phyloP scores from a whole-genome alignment of 2,888 invertebrate species.

The Hirtodrosophila histrioides region DNA sequence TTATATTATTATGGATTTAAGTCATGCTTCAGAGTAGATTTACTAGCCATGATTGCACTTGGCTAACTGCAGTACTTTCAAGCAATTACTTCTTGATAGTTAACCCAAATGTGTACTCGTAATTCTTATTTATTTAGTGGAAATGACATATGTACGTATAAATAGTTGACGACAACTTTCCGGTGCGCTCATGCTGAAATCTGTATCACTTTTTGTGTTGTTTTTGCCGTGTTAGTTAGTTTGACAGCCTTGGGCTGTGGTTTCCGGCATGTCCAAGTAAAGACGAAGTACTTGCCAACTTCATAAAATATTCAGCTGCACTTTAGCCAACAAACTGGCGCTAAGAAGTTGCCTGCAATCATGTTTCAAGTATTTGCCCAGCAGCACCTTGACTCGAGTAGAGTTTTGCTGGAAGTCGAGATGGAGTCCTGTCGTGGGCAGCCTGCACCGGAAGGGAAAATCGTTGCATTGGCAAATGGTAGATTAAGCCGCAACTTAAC shows the following conservation, averaged over 20 bases:
- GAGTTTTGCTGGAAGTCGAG: conserved; percentile 21
- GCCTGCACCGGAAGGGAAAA: conserved; percentile 41
- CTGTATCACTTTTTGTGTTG: conserved; percentile 29
- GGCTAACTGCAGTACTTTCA: conserved; percentile 6
- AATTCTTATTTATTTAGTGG: conserved; percentile 54
- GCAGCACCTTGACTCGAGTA: conserved; percentile 57
- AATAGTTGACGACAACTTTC: conserved; percentile 48
- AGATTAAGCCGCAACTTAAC: conserved; percentile 68
- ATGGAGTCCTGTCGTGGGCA: conserved; percentile 4
- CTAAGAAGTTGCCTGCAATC: conserved; percentile 77
- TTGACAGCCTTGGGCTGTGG: conserved; percentile 53
- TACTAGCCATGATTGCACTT: not conserved
- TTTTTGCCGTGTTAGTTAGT: conserved; percentile 32
- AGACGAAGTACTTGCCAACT: conserved; percentile 75
- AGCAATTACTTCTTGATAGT: conserved; percentile 14
- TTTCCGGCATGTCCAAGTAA: conserved; percentile 45
- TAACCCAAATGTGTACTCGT: conserved; percentile 19
- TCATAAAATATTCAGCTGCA: conserved; percentile 81
- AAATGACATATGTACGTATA: conserved; percentile 39
- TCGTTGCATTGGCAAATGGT: conserved; percentile 69
- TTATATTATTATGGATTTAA: not conserved
- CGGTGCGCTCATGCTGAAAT: conserved; percentile 35
- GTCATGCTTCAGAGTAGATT: not conserved
- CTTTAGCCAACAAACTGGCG: conserved; percentile 71
- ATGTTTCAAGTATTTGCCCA: conserved; percentile 65